A percentile compares a stretch with the other conserved stretches of the same genome.
phyloP scores from a whole-genome alignment of 2,797 vertebrate genomes.

The Tangara arthus region DNA sequence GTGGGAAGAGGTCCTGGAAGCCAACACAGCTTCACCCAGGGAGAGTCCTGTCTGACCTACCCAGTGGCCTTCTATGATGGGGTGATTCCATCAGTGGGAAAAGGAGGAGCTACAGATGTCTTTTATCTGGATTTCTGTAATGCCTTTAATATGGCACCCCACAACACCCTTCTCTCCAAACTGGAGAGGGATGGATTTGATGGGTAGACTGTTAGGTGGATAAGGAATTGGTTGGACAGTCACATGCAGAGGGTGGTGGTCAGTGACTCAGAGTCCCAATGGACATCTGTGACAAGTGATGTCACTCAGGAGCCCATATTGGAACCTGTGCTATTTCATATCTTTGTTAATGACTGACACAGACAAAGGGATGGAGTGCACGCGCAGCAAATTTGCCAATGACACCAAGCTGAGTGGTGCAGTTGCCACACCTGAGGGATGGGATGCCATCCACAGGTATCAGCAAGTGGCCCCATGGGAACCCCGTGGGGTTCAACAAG shows the following conservation, averaged over 20 bases:
- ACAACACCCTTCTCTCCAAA: not conserved
- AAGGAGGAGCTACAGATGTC: not conserved
- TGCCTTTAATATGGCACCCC: not conserved
- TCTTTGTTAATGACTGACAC: not conserved
- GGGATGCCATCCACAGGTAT: not conserved
- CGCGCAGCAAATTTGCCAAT: not conserved
- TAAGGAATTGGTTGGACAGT: not conserved
- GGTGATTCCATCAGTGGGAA: not conserved
- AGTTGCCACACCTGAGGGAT: not conserved
- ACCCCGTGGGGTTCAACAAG: not conserved
- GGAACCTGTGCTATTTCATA: not conserved
- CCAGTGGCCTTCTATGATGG: not conserved
- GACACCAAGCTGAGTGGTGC: not conserved
- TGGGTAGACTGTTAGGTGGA: no score
- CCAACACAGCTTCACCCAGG: not conserved
- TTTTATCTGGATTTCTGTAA: not conserved
- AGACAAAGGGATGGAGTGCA: not conserved
- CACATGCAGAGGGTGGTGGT: not conserved
- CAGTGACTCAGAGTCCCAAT: not conserved
- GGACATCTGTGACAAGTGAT: not conserved
- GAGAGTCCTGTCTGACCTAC: not conserved
- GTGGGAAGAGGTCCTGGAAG: not conserved
- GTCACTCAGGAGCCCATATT: not conserved
- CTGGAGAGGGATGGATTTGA: not conserved
- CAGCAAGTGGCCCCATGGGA: not conserved